Evolutionary conservation across 2,113 vertebrate genomes (phyloP), one percentile per base, ranked within the genome.

Genomic region (Scomber scombrus): DNA sequence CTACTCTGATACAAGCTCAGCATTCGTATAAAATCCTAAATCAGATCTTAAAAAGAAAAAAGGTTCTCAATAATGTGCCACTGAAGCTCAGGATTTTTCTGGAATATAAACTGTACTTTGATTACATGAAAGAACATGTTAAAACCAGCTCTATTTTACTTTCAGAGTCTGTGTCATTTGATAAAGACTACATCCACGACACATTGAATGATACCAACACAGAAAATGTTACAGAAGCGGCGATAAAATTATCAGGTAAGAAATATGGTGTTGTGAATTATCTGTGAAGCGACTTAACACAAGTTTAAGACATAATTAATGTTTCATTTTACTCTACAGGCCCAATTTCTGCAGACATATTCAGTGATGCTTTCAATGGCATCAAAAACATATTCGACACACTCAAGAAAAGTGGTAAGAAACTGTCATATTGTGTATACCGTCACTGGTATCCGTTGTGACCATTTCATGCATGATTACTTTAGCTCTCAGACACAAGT

Each of bases 381-480:
- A 66, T 34, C 19, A 29, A 5, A 43, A 11, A 47, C 40, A 6
- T 26, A 23, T 21, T 9, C 51, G 31, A 50, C 49, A 14, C 14
- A 16, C 0, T 3, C 5, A 49, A 49, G 19, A 18, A 5, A 21
- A 80, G 4, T 63, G 86, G 80, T 88, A 74, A 83, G 34, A 56
- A 51, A 23, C 7, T 52, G 21, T 68, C 43, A 7, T 40, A 11
- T 5, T 63, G 15, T n/a, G 7, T 47, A 12, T 46, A 57, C 26
- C n/a, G 14, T 57, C 34, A 40, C 23, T 26, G 23, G 23, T 26
- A 26, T 26, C 23, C 2, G 23, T 26, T 26, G 2, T 26, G 23
- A 26, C 9, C 7, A 52, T 68, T 26, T 75, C 5, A 4, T 52
- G 7, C 12, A 19, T 34, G 43, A 40, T 40, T 40, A 10, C 34